Evolutionary conservation across 2,113 vertebrate species (phyloP).

Genomic region (Etheostoma spectabile): DNA sequence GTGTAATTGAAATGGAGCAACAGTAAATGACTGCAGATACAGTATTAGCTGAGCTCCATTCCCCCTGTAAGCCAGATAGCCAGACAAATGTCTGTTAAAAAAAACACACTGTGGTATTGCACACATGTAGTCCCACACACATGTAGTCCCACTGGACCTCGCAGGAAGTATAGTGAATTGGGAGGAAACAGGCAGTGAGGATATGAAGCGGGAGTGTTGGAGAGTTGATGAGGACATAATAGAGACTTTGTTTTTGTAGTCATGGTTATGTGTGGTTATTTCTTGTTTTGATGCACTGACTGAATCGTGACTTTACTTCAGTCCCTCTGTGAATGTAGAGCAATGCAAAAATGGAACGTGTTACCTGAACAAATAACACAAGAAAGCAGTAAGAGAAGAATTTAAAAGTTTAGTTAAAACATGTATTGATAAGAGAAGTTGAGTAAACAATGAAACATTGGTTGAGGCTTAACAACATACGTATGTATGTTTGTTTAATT

Average conservation of each 20-base stretch:
- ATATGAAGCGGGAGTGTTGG: slow-evolving; percentile 26
- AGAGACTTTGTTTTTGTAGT: slow-evolving; percentile 1
- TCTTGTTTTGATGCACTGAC: background rate
- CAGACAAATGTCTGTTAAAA: slow-evolving; percentile 55
- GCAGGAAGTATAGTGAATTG: slow-evolving; percentile 70
- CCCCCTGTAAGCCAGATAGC: slow-evolving; percentile 61
- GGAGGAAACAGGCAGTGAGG: slow-evolving; percentile 42
- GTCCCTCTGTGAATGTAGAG: background rate
- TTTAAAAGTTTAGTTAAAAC: too few relatives aligned
- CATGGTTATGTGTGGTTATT: slow-evolving; percentile 1
- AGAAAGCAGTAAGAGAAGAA: too few relatives aligned
- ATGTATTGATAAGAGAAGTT: too few relatives aligned
- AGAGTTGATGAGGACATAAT: background rate
- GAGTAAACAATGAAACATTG: too few relatives aligned
- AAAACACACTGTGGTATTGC: slow-evolving; percentile 44
- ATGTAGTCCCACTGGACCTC: slow-evolving; percentile 43
- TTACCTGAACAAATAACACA: too few relatives aligned
- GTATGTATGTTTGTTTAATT: too few relatives aligned
- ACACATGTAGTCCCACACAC: background rate
- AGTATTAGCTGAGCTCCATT: slow-evolving; percentile 30
- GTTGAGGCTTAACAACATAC: too few relatives aligned
- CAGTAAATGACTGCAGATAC: slow-evolving; percentile 59
- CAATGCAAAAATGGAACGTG: too few relatives aligned
- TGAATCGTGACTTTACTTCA: background rate
- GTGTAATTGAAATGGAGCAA: slow-evolving; percentile 69